These are phyloP conservation scores for Odontomachus brunneus DNA, from an alignment of 1,140 invertebrate species.

Conservation along the genomic window DNA sequence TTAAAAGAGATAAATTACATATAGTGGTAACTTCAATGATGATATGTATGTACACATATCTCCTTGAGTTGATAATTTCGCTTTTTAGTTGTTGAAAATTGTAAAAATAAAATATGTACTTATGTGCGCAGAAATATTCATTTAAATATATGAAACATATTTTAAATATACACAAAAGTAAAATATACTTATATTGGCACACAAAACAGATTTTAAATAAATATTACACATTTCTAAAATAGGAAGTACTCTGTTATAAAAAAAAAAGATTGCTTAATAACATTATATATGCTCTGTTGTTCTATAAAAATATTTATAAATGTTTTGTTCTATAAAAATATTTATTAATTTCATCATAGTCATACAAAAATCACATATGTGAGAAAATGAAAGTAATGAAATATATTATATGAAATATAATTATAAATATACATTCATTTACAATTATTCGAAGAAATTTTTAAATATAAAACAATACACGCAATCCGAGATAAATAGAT, in stretches of 20 bases:
- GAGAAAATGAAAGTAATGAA: slow-evolving; percentile 4
- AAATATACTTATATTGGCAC: too few species aligned
- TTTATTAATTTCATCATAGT: slow-evolving; percentile 24
- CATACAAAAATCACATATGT: neutral
- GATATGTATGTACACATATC: neutral
- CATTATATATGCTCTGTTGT: neutral
- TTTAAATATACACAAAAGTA: too few species aligned
- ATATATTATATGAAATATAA: too few species aligned
- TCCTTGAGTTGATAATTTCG: neutral
- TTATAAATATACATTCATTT: neutral
- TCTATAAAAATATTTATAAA: slow-evolving; percentile 18
- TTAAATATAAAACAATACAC: slow-evolving; percentile 2
- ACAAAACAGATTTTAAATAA: too few species aligned
- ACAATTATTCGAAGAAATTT: neutral
- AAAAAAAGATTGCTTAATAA: slow-evolving; percentile 6
- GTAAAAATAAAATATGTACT: neutral
- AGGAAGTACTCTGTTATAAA: neutral
- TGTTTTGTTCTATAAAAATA: slow-evolving; percentile 18
- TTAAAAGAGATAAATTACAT: too few species aligned
- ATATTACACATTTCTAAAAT: neutral
- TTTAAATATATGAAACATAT: neutral
- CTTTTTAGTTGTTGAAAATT: neutral
- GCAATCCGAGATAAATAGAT: neutral
- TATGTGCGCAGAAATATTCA: neutral
- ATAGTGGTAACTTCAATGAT: too few species aligned